Percentiles rank a stretch among this genome's conserved stretches.
These are phyloP conservation scores for Drosophila pseudotakahashii DNA, from an alignment of 2,888 invertebrate genomes.

Conservation along the genomic window DNA sequence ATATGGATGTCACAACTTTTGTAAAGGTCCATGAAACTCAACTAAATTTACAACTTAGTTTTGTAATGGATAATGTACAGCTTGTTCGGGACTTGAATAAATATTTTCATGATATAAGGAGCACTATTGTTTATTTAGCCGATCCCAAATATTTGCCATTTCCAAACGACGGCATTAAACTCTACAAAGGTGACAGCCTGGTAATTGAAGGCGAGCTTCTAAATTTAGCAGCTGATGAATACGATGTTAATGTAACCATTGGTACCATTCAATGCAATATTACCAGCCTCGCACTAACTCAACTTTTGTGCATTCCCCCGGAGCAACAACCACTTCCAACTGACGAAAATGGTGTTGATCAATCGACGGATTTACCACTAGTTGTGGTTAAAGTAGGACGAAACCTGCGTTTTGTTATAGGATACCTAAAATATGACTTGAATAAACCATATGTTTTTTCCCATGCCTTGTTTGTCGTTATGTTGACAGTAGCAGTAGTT, in stretches of 20 bases:
- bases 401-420: conserved; percentile 94
- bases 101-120: conserved; percentile 92
- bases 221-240: conserved; percentile 95
- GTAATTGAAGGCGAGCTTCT: conserved; percentile 98
- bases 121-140: conserved; percentile 93
- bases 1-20: conserved; percentile 78
- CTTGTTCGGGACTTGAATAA: conserved; percentile 94
- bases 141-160: conserved; percentile 96
- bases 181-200: conserved; percentile 96
- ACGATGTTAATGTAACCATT: conserved; percentile 96
- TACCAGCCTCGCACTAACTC: conserved; percentile 95
- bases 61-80: conserved; percentile 97
- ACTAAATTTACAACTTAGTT: conserved; percentile 91
- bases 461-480: conserved; percentile 94
- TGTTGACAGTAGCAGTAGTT: conserved; percentile 92
- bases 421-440: conserved; percentile 95
- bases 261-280: conserved; percentile 96
- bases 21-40: conserved; percentile 86
- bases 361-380: conserved; percentile 89
- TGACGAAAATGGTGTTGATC: conserved; percentile 90
- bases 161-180: conserved; percentile 91
- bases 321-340: conserved; percentile 92
- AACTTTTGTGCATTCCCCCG: conserved; percentile 97
- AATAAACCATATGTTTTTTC: conserved; percentile 94
- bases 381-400: conserved; percentile 96